Conservation (phyloP, 53 echinoderm and acorn worm genomes). For the Astropecten irregularis region DNA sequence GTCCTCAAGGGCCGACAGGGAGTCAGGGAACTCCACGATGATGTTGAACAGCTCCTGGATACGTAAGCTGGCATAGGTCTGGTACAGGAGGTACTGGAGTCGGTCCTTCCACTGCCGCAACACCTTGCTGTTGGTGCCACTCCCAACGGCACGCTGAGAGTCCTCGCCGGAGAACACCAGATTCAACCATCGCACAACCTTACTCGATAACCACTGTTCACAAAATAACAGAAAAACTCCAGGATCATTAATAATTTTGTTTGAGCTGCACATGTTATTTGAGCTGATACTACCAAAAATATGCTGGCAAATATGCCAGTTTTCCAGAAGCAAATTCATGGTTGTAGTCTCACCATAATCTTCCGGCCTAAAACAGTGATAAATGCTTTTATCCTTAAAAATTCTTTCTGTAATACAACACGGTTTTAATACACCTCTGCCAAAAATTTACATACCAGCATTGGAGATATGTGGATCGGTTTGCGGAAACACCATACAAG, state of each 20-base stretch:
- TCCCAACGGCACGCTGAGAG: conserved; percentile 59
- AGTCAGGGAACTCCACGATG: conserved; percentile 97
- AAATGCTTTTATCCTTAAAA: no score
- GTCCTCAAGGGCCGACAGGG: conserved; percentile 85
- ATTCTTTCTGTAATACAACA: no score
- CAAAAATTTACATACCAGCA: no score
- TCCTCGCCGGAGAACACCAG: conserved; percentile 79
- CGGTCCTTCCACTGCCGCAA: conserved; percentile 91
- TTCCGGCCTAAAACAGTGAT: no score
- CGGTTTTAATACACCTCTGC: no score
- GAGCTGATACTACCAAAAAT: no score
- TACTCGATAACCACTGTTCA: conserved; percentile 90
- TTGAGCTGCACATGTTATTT: no score
- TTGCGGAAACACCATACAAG: no score
- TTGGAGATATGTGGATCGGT: no score
- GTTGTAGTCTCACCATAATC: no score
- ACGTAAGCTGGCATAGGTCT: conserved; percentile 87
- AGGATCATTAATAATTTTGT: neutral
- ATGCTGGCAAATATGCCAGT: no score
- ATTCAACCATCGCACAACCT: conserved; percentile 92
- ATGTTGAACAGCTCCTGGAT: conserved; percentile 97
- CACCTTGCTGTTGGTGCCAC: conserved; percentile 53
- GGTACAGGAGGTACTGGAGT: conserved; percentile 91
- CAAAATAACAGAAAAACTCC: neutral
- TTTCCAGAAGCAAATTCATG: no score